Conservation (phyloP, 2,797 vertebrate species). For the Anabas testudineus region DNA sequence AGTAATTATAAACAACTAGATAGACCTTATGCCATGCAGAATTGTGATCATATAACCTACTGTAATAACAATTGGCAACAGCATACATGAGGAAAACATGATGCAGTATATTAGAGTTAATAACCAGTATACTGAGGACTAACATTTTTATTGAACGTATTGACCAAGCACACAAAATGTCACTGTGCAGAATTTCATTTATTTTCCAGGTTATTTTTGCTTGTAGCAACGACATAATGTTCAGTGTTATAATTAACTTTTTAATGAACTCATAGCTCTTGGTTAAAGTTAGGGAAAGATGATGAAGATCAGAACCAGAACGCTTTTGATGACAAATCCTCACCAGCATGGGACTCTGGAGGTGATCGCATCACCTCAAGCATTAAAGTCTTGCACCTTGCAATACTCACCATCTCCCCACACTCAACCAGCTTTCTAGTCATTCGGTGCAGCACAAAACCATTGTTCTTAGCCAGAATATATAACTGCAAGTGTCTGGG, state of each 20-base stretch:
- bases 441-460: not conserved
- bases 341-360: not conserved
- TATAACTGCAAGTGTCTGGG: slow-evolving; percentile 3
- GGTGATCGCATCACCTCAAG: not conserved
- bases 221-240: not conserved
- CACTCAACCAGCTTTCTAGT: not conserved
- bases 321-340: not conserved
- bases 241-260: not conserved
- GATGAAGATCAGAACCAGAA: not conserved
- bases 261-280: not conserved
- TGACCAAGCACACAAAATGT: not conserved
- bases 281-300: not conserved
- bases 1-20: too few relatives aligned
- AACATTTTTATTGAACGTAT: not conserved
- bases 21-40: too few relatives aligned
- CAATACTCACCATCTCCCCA: not conserved
- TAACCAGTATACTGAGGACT: not conserved
- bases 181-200: not conserved
- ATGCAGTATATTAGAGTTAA: not conserved
- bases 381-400: not conserved
- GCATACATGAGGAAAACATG: too few relatives aligned
- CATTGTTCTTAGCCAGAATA: not conserved
- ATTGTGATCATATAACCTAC: too few relatives aligned
- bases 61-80: too few relatives aligned
- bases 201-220: not conserved